phyloP scores from a whole-genome alignment of 2,888 invertebrate species.

The Empis livida region DNA sequence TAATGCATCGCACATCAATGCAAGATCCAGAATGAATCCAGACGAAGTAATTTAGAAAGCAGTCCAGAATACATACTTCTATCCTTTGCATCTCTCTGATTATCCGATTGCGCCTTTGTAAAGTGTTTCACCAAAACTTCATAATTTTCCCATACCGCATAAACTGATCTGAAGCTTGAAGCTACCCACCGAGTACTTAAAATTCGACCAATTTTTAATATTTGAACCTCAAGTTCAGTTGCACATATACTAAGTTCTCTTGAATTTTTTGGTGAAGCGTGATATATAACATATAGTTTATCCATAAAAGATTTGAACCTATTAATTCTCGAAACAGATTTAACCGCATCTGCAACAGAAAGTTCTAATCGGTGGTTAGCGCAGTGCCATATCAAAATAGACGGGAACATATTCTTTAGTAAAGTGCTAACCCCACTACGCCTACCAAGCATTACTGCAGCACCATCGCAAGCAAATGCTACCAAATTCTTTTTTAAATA shows the following conservation, averaged over 20 bases:
- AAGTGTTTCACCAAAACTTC: slow-evolving; percentile 1
- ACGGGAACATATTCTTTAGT: neutral
- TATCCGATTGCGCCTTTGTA: neutral
- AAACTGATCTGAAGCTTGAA: neutral
- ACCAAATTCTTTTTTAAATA: neutral
- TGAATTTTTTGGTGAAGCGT: neutral
- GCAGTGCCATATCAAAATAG: neutral
- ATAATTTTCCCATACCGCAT: slow-evolving; percentile 1
- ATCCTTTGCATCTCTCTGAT: neutral
- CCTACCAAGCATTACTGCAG: neutral
- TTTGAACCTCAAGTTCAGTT: neutral
- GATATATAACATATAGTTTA: slow-evolving; percentile 1
- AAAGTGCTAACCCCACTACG: neutral
- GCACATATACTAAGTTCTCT: neutral
- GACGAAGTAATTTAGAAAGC: neutral
- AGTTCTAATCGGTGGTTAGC: neutral
- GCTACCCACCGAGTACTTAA: slow-evolving; percentile 1
- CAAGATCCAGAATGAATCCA: neutral
- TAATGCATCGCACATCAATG: neutral
- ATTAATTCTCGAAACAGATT: neutral
- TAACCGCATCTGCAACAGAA: neutral
- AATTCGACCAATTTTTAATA: slow-evolving; percentile 1
- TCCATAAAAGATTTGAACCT: slow-evolving; percentile 1
- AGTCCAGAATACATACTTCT: neutral
- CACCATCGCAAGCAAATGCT: neutral